A percentile compares a stretch with the other conserved stretches of the same genome.
Conservation (phyloP, 2,888 invertebrate species). For the Eudemis profundana region DNA sequence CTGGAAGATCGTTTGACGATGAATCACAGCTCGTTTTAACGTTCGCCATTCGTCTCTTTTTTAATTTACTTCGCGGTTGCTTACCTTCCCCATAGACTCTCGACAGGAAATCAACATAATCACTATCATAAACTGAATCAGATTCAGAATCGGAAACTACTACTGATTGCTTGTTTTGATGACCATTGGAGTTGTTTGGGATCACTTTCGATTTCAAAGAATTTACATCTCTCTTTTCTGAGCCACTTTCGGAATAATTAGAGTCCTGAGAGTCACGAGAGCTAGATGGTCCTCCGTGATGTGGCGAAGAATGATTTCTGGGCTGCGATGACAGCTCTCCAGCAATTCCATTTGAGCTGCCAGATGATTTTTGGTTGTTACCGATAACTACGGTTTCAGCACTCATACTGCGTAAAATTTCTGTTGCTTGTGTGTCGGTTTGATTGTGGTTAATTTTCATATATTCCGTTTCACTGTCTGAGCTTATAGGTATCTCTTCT, state of each 20-base stretch:
- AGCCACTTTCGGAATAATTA: slow-evolving; percentile 69
- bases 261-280: slow-evolving; percentile 72
- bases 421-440: slow-evolving; percentile 48
- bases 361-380: slow-evolving; percentile 52
- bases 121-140: slow-evolving; percentile 74
- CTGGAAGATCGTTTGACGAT: slow-evolving; percentile 51
- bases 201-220: slow-evolving; percentile 50
- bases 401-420: slow-evolving; percentile 65
- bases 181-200: slow-evolving; percentile 28
- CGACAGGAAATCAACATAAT: slow-evolving; percentile 75
- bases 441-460: slow-evolving; percentile 49
- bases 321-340: slow-evolving; percentile 60
- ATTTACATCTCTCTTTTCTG: slow-evolving; percentile 56
- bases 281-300: slow-evolving; percentile 64
- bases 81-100: slow-evolving; percentile 70
- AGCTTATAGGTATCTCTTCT: slow-evolving; percentile 71
- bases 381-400: slow-evolving; percentile 69
- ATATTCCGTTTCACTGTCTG: slow-evolving; percentile 68
- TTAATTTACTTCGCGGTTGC: slow-evolving; percentile 65
- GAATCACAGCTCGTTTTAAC: slow-evolving; percentile 51
- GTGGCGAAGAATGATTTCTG: slow-evolving; percentile 64
- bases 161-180: slow-evolving; percentile 25
- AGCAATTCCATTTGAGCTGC: slow-evolving; percentile 58
- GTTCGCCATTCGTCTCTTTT: slow-evolving; percentile 55
- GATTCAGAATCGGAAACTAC: slow-evolving; percentile 65